Conservation (phyloP, 2,113 vertebrate species). For the Salvator merianae region DNA sequence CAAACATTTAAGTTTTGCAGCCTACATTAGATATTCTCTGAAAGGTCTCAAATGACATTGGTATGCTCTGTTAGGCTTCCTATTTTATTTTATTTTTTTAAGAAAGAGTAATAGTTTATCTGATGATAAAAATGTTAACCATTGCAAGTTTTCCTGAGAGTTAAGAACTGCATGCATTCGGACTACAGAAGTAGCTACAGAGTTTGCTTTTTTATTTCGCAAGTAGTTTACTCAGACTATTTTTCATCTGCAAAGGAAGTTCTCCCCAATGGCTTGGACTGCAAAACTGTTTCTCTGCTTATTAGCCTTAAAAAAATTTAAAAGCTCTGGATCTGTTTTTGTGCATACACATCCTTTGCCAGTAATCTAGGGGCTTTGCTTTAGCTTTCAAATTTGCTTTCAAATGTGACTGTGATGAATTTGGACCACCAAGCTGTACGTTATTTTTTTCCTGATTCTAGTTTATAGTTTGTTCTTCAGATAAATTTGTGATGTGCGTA, state of each 20-base stretch:
- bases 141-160: neutral
- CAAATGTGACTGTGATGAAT: conserved; percentile 68
- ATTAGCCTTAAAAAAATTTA: neutral
- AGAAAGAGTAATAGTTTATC: neutral
- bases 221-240: neutral
- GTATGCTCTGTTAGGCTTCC: neutral
- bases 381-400: conserved; percentile 64
- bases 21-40: neutral
- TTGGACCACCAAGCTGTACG: conserved; percentile 76
- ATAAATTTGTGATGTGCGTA: conserved; percentile 70
- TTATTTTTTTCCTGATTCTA: conserved; percentile 75
- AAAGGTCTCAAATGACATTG: neutral
- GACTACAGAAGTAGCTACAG: neutral
- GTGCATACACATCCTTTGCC: conserved; percentile 55
- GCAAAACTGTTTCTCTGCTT: neutral
- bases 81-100: neutral
- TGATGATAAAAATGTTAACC: neutral
- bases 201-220: neutral
- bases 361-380: conserved; percentile 56
- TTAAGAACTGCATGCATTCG: neutral
- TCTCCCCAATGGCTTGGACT: neutral
- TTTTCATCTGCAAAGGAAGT: neutral
- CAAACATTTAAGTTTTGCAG: neutral
- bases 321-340: conserved; percentile 11
- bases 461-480: conserved; percentile 77